phyloP scores from a whole-genome alignment of 2,888 invertebrate species.

The Trichogramma evanescens region DNA sequence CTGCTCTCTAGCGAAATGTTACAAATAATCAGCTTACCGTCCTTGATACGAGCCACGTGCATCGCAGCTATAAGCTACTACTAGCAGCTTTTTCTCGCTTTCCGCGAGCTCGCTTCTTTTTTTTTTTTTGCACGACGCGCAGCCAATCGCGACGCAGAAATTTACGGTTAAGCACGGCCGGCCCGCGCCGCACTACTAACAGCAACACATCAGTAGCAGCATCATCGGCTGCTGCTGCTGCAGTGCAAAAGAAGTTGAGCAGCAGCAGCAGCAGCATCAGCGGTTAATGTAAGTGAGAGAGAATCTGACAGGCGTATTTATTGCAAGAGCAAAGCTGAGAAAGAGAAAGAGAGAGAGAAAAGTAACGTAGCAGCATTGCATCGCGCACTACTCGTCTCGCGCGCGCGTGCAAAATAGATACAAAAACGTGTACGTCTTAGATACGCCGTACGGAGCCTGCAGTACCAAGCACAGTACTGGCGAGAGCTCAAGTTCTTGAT shows the following conservation, averaged over 20 bases:
- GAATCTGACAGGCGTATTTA: slow-evolving; percentile 9
- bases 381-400: neutral
- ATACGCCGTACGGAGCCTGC: too few species aligned
- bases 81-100: too few species aligned
- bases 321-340: neutral
- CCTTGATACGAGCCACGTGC: too few species aligned
- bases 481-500: too few species aligned
- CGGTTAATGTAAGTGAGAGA: neutral
- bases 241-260: neutral
- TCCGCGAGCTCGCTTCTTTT: neutral
- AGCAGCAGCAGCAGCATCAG: neutral
- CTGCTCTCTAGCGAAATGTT: too few species aligned
- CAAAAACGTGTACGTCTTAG: too few species aligned
- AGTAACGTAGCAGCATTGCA: neutral
- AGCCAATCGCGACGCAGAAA: slow-evolving; percentile 5
- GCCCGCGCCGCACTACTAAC: neutral
- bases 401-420: neutral
- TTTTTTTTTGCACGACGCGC: neutral
- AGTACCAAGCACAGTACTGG: too few species aligned
- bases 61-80: too few species aligned
- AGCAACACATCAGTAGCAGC: neutral
- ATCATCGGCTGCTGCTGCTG: neutral
- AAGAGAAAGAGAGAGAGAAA: neutral
- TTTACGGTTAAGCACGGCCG: slow-evolving; percentile 13
- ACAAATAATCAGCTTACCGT: too few species aligned